Evolutionary conservation across 2,113 vertebrate species (phyloP).

Genomic region (Sturnira hondurensis): DNA sequence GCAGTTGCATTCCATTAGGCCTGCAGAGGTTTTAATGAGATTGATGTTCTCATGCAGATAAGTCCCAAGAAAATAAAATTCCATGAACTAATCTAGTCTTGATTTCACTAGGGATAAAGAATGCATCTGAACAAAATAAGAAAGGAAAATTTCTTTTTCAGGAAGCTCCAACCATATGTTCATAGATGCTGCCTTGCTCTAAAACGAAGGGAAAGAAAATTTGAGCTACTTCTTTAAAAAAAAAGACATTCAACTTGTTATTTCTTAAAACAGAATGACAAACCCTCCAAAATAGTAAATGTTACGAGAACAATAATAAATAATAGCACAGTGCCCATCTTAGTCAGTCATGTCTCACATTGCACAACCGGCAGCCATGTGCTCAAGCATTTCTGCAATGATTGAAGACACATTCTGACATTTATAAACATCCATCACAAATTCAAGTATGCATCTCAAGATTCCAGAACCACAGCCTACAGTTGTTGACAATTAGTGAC

Average conservation of each 20-base stretch:
- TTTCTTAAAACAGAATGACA: conserved; percentile 61
- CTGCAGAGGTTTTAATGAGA: background rate
- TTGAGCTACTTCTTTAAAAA: conserved; percentile 33
- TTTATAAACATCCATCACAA: conserved; percentile 45
- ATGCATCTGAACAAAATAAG: conserved; percentile 60
- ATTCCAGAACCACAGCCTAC: conserved; percentile 16
- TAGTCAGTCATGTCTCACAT: conserved; percentile 24
- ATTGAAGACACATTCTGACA: conserved; percentile 38
- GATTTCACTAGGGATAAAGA: conserved; percentile 50
- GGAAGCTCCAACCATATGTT: conserved; percentile 66
- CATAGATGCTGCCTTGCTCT: conserved; percentile 56
- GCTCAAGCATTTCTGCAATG: conserved; percentile 27
- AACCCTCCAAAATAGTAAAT: conserved; percentile 59
- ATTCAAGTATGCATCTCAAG: background rate
- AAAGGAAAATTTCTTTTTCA: conserved; percentile 65
- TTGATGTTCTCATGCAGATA: background rate
- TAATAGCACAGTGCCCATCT: conserved; percentile 33
- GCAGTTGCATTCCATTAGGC: background rate
- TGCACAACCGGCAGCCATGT: background rate
- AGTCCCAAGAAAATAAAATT: background rate
- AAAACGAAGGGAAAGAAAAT: conserved; percentile 26
- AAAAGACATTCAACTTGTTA: conserved; percentile 31
- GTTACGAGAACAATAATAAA: conserved; percentile 66
- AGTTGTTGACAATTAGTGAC: background rate
- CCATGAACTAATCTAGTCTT: background rate